Evolutionary conservation across 2,797 vertebrate genomes (phyloP).

Genomic region (Neosilurus mollespiculum): DNA sequence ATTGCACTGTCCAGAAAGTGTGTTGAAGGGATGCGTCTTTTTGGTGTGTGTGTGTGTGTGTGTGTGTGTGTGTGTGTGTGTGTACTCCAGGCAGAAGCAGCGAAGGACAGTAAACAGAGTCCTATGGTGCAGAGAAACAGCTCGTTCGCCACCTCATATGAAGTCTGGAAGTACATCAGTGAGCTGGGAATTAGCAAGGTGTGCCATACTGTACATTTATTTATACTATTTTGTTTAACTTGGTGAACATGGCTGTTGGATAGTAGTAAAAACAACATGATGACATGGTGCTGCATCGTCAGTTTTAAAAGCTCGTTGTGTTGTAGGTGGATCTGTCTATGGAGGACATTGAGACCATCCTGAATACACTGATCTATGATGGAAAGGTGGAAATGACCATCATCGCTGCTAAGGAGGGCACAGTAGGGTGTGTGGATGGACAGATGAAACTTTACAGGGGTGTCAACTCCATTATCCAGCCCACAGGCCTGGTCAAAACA

Average conservation of each 20-base stretch:
- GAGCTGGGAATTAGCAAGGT: conserved; percentile 97
- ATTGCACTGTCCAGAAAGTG: background rate
- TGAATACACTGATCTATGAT: conserved; percentile 95
- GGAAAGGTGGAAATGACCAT: conserved; percentile 97
- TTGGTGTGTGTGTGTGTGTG: background rate
- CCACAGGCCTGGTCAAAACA: conserved; percentile 87
- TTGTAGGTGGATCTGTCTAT: conserved; percentile 93
- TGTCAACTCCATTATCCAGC: conserved; percentile 84
- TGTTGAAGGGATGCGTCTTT: background rate
- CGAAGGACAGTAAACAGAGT: conserved; percentile 90
- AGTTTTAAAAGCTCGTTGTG: background rate
- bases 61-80: background rate
- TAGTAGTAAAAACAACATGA: background rate
- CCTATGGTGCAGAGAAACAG: conserved; percentile 96
- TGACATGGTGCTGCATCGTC: no score
- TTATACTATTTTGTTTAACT: background rate
- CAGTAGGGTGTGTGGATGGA: conserved; percentile 91
- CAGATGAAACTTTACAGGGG: conserved; percentile 93
- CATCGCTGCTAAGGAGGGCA: conserved; percentile 94
- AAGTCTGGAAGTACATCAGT: conserved; percentile 98
- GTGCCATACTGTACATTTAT: background rate
- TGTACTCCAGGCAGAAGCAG: conserved; percentile 81
- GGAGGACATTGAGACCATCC: conserved; percentile 98
- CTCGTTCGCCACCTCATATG: conserved; percentile 92
- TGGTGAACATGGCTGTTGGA: background rate